These are phyloP conservation scores for Leptogaster cylindrica DNA, from an alignment of 2,888 invertebrate species.

Conservation along the genomic window DNA sequence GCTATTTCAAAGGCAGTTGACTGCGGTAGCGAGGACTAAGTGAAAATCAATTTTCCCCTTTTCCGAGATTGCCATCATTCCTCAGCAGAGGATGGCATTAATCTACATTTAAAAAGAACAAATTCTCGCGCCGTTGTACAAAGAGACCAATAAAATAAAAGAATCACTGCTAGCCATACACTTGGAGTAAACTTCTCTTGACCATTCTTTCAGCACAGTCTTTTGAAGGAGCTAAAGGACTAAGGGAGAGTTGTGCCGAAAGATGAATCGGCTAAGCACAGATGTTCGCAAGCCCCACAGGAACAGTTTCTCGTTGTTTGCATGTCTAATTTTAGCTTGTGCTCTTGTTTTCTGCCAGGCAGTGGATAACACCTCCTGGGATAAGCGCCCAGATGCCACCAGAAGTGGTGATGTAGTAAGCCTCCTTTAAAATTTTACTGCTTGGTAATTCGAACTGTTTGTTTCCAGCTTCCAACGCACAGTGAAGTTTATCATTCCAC, in stretches of 20 bases:
- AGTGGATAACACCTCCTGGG: neutral
- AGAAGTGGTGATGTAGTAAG: conserved; percentile 2
- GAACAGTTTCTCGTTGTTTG: conserved; percentile 3
- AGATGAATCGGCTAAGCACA: conserved; percentile 23
- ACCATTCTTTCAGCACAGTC: neutral
- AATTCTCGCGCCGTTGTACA: neutral
- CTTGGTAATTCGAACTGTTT: neutral
- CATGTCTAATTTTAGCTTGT: conserved; percentile 41
- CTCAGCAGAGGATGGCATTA: neutral
- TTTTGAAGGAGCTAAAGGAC: too few species aligned
- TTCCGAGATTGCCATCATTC: neutral
- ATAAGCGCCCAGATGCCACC: neutral
- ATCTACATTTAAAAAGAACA: neutral
- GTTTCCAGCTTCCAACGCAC: neutral
- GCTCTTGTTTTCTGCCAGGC: conserved; percentile 15
- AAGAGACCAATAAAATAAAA: neutral
- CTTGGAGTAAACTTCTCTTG: neutral
- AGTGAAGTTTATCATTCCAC: conserved; percentile 11
- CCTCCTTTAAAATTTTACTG: neutral
- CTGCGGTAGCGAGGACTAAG: too few species aligned
- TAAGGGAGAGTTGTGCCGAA: neutral
- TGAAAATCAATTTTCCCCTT: neutral
- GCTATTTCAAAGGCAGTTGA: too few species aligned
- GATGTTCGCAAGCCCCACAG: conserved; percentile 1
- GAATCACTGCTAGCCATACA: neutral